Evolutionary conservation across 2,888 invertebrate species (phyloP).

Genomic region (Callyntrura guangdongensis): DNA sequence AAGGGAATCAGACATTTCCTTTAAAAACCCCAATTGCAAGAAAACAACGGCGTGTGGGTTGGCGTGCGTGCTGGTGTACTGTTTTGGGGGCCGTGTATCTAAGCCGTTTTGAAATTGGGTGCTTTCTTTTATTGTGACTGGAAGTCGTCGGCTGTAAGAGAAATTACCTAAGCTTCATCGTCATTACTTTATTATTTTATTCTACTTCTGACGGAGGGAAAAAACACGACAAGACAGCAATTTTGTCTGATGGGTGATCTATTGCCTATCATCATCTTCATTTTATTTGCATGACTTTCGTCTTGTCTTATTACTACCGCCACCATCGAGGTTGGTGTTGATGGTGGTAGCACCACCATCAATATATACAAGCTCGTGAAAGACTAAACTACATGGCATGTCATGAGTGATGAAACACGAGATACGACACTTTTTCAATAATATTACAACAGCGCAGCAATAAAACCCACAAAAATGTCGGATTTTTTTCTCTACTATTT

Average conservation of each 20-base stretch:
- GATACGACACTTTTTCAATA: slow-evolving; percentile 15
- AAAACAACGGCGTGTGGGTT: neutral
- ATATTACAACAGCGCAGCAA: neutral
- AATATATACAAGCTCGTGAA: too few relatives aligned
- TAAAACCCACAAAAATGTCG: slow-evolving; percentile 44
- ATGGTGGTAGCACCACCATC: too few relatives aligned
- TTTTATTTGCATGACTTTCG: slow-evolving; percentile 31
- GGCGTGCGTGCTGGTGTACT: neutral
- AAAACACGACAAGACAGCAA: neutral
- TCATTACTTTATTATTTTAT: neutral
- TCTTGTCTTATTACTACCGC: neutral
- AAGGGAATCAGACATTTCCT: slow-evolving; percentile 13
- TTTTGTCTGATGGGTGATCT: neutral
- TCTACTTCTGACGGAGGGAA: too few relatives aligned
- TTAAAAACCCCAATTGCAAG: neutral
- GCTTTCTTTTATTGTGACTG: neutral
- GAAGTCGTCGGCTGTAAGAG: neutral
- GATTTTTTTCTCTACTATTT: neutral
- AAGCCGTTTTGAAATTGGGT: neutral
- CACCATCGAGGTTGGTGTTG: too few relatives aligned
- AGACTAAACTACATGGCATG: neutral
- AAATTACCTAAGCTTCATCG: neutral
- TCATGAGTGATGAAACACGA: neutral
- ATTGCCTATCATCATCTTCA: neutral
- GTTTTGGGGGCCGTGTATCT: too few relatives aligned